Base-by-base conservation (phyloP, 2,888 invertebrate genomes). In the Cyaniris semiargus region DNA sequence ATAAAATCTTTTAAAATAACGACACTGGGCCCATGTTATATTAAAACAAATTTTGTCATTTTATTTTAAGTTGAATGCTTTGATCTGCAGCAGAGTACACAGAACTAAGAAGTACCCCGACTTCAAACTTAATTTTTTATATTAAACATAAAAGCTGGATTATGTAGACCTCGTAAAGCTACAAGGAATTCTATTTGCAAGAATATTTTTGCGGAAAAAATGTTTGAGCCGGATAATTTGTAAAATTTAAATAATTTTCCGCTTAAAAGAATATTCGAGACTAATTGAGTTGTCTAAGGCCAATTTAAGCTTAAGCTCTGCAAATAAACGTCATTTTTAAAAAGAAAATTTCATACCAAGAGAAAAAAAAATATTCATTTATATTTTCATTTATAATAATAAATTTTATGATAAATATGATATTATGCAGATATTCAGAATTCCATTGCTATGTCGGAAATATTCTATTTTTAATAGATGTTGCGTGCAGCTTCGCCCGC, bases 131-230 rank as follows among this genome's bases (percentile, higher is more conserved):
- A n/a, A n/a, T n/a, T 66, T 66, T 13, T 27, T 13, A 23, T 5
- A 60, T 27, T 27, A 23, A 27, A 60, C 23, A 4, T 21, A 18
- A 5, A 56, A 4, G 60, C 60, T 60, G n/a, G 60, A 60, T 60
- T 60, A 10, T 44, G 13, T 44, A 44, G 10, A 18, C 6, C 27
- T 66, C 27, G 27, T 31, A 66, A 60, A 60, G 8, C 66, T 18
- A 18, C 1, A 15, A 31, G 27, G 18, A 18, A 18, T 66, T 66
- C 27, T 31, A 66, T 66, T 5, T 31, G 27, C 66, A 31, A 66
- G 8, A 66, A 27, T 31, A 18, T 66, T 66, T 66, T 27, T 4
- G 27, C 15, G 15, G 15, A 77, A 78, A 78, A 78, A 76, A 76
- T 74, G 53, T 74, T 38, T n/a, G 21, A 38, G 71, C 71, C 71